These are phyloP conservation scores for Notolabrus celidotus DNA, from an alignment of 2,797 vertebrate species.

Conservation along the genomic window DNA sequence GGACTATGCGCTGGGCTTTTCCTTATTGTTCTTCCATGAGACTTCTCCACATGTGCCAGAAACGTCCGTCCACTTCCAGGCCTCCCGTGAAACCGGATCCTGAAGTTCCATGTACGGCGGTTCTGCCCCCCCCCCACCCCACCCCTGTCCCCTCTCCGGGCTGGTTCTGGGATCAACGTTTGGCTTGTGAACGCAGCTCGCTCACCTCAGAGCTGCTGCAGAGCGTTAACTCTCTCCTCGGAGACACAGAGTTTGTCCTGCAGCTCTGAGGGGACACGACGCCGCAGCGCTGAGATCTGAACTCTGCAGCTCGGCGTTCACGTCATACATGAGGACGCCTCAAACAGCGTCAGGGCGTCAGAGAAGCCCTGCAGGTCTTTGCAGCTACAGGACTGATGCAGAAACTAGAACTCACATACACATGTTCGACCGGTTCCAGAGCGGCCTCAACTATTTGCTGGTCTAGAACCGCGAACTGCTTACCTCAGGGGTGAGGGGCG, in stretches of 20 bases:
- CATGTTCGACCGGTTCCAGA: too few relatives aligned
- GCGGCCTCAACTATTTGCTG: too few relatives aligned
- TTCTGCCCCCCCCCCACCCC: not conserved
- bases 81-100: conserved; percentile 71
- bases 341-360: not conserved
- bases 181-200: conserved; percentile 35
- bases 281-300: not conserved
- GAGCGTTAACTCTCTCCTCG: conserved; percentile 45
- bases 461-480: too few relatives aligned
- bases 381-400: too few relatives aligned
- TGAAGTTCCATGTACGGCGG: conserved; percentile 60
- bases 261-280: not conserved
- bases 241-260: conserved; percentile 13
- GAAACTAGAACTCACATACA: too few relatives aligned
- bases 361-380: too few relatives aligned
- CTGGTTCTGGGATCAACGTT: conserved; percentile 64
- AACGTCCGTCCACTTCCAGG: conserved; percentile 40
- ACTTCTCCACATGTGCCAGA: conserved; percentile 71
- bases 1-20: conserved; percentile 76
- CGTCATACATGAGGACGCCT: not conserved
- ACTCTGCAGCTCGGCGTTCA: not conserved
- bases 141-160: conserved; percentile 4
- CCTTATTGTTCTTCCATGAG: conserved; percentile 77
- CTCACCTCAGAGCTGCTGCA: conserved; percentile 46
- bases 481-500: too few relatives aligned